Evolutionary conservation across 1,140 invertebrate species (phyloP).

Genomic region (Prorops nasuta): DNA sequence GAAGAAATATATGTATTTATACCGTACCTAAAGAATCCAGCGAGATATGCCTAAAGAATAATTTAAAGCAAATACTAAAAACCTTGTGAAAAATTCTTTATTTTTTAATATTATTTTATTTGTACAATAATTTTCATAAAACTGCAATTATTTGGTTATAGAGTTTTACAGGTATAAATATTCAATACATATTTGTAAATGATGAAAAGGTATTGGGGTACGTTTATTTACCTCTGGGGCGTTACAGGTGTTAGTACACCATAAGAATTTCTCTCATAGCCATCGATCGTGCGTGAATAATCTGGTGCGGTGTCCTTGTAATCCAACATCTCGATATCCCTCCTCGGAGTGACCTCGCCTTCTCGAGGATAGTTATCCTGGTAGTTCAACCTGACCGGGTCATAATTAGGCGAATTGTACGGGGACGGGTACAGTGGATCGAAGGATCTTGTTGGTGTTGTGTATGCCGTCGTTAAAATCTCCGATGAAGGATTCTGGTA

Average conservation of each 20-base stretch:
- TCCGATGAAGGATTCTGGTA: slow-evolving; percentile 38
- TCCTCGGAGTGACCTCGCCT: slow-evolving; percentile 36
- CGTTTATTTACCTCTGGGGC: slow-evolving; percentile 48
- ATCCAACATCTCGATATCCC: slow-evolving; percentile 26
- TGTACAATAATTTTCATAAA: too few relatives aligned
- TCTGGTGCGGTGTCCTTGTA: slow-evolving; percentile 27
- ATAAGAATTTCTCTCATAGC: slow-evolving; percentile 42
- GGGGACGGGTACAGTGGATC: slow-evolving; percentile 46
- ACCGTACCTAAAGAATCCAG: neutral
- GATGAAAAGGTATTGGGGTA: too few relatives aligned
- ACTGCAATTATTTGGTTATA: too few relatives aligned
- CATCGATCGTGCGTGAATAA: slow-evolving; percentile 39
- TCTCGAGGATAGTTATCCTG: slow-evolving; percentile 34
- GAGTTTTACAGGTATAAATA: too few relatives aligned
- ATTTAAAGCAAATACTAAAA: slow-evolving; percentile 1
- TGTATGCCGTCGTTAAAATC: slow-evolving; percentile 36
- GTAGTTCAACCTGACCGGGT: slow-evolving; percentile 25
- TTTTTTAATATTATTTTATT: too few relatives aligned
- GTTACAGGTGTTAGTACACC: slow-evolving; percentile 42
- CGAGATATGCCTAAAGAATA: neutral
- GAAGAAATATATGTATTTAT: neutral
- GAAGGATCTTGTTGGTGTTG: slow-evolving; percentile 26
- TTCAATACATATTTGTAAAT: too few relatives aligned
- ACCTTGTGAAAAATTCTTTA: too few relatives aligned
- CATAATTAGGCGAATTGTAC: slow-evolving; percentile 48